A percentile compares a stretch with the other conserved stretches of the same genome.
These are phyloP conservation scores for Actinemys pallida DNA, from an alignment of 2,113 vertebrate genomes.

Conservation along the genomic window DNA sequence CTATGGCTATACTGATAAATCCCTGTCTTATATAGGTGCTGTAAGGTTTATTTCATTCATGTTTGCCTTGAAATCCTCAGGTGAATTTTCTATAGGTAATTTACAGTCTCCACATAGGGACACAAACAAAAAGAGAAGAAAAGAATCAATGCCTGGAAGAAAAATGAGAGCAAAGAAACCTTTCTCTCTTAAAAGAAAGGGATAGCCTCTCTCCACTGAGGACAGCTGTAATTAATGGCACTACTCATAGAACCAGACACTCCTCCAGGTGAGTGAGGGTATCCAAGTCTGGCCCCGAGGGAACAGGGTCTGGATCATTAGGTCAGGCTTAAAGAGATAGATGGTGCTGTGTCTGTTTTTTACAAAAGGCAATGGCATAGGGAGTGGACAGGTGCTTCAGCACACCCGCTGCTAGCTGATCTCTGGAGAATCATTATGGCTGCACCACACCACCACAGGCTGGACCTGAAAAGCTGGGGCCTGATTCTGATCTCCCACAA, in stretches of 20 bases:
- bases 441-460: accelerated
- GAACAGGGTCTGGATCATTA: neutral
- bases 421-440: neutral
- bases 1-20: neutral
- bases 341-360: neutral
- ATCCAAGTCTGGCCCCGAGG: neutral
- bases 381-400: neutral
- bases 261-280: neutral
- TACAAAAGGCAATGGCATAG: neutral
- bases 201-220: neutral
- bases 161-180: neutral
- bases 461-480: neutral
- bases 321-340: neutral
- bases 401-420: accelerated
- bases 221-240: neutral
- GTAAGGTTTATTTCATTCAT: neutral
- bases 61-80: neutral
- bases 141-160: neutral
- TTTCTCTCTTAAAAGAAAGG: neutral
- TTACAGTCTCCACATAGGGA: neutral
- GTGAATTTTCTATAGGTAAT: neutral
- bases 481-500: accelerated
- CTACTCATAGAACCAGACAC: neutral
- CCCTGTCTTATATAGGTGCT: neutral
- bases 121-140: neutral